Evolutionary conservation across 2,888 invertebrate genomes (phyloP), one percentile per base, ranked within the genome.

Genomic region (Drosophila percnosoma): DNA sequence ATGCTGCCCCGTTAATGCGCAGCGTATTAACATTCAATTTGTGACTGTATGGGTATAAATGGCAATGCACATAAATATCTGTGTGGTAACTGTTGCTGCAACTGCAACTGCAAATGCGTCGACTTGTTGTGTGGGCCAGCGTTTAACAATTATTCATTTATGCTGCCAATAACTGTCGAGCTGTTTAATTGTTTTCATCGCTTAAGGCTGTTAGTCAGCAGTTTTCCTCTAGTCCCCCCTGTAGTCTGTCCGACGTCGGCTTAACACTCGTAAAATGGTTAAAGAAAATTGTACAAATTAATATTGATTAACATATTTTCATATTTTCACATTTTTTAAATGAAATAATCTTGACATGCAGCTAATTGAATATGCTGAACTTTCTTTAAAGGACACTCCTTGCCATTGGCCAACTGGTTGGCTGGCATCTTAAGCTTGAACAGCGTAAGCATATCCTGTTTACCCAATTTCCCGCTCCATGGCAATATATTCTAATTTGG

Each of bases 401-500:
- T 36, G 54, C 27, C 38, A 33, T 24, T 36, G 36, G 21, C 34
- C 54, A 67, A 8, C 36, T 57, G 36, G 34, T 40, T 60, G 60
- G 38, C 31, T 21, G 57, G 29, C 51, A 65, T 55, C 65, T 68
- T 62, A 38, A 71, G 48, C 34, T 36, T 38, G 48, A 61, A 65
- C 48, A 64, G 71, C 66, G 60, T 80, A 70, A 65, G 49, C 78
- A 60, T 60, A 70, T 70, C 27, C 59, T 45, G 54, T 68, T 59
- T 59, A 48, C 60, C 34, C 67, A 61, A 73, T 73, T 76, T 68
- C 55, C 59, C 61, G 62, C 73, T 68, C 74, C 67, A 67, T 18
- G 54, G 82, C 49, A 51, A 78, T 73, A 69, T 79, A 68, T 79
- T 75, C 67, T 79, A 78, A 79, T 79, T 82, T 79, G 75, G 75